Evolutionary conservation across 2,113 vertebrate genomes (phyloP), one percentile per base, ranked within the genome.

Genomic region (Gadus macrocephalus): DNA sequence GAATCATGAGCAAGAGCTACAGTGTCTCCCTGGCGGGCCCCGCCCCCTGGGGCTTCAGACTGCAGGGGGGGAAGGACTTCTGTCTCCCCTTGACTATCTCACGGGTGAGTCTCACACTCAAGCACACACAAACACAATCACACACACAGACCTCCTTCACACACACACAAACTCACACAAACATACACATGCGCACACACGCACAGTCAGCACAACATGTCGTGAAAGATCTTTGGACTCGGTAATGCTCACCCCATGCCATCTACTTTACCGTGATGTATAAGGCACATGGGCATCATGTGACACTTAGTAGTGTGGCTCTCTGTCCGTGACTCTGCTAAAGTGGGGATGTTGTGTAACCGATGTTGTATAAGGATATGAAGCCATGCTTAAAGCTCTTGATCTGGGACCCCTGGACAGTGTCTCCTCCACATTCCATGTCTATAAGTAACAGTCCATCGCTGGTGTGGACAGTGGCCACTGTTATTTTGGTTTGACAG

Each of bases 21-120:
- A 96, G 78, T 0, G 94, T 97, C 81, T 91, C 94, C 68, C 87
- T 99, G 90, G 91, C 89, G 7, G 95, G 96, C 77, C 95, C 96
- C 0, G 94, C 95, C 82, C 97, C 97, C 53, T 99, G 97, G 97
- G 97, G 97, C 71, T 99, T 99, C 91, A 94, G 96, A 67, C 95
- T 99, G 81, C 97, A 99, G 88, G 97, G 97, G 38, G 96, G 97
- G 72, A 99, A 98, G 86, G 97, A 99, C 90, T 99, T 99, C 91
- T 96, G 95, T 86, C 91, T 96, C 91, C 96, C 96, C 69, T 92
- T 99, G 83, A 97, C 96, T 20, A 95, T 98, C 86, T 98, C 95
- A 70, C 92, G 94, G 87, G 95, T 96, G 90, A 95, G 94, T 85
- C 68, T 62, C 1, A 73, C 78, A 25, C 17, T 35, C 28, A 25